A percentile compares a stretch with the other conserved stretches of the same genome.
Evolutionary conservation across 2,888 invertebrate species (phyloP).

Genomic region (Caenorhabditis sp.): DNA sequence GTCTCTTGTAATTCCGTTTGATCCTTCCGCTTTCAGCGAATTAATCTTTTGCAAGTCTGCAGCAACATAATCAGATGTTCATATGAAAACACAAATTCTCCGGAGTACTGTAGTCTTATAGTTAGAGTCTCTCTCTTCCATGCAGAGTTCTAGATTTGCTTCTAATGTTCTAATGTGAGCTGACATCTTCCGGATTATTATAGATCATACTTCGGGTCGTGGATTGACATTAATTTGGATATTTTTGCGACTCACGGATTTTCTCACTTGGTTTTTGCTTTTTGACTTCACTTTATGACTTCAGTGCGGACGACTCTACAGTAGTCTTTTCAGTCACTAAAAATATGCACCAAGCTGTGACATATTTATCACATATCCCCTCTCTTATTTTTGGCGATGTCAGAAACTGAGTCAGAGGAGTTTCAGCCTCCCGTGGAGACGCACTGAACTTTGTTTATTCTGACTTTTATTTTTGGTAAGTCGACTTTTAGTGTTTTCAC

Average conservation of each 20-base stretch:
- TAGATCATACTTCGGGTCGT: conserved; percentile 42
- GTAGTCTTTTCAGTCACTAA: no score
- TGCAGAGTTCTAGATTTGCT: not conserved
- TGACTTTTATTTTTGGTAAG: conserved; percentile 15
- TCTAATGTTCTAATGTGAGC: conserved; percentile 49
- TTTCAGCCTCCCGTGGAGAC: conserved; percentile 18
- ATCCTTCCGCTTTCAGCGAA: conserved; percentile 9
- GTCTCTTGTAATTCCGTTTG: not conserved
- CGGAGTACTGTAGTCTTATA: conserved; percentile 15
- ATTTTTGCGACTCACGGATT: conserved; percentile 9
- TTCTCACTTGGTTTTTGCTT: conserved; percentile 10
- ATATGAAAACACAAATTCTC: not conserved
- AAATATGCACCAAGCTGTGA: no score
- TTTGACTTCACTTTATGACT: not conserved
- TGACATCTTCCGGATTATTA: conserved; percentile 42
- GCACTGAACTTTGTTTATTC: conserved; percentile 17
- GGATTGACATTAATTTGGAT: conserved; percentile 8
- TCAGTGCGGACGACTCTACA: no score
- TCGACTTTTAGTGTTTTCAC: conserved; percentile 6
- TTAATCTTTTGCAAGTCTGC: conserved; percentile 13
- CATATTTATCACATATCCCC: no score
- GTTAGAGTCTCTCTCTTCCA: not conserved
- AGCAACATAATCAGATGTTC: conserved; percentile 11
- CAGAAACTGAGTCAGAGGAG: conserved; percentile 18
- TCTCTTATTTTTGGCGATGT: not conserved